Evolutionary conservation across 2,113 vertebrate genomes (phyloP).

Genomic region (Rhagologus leucostigma): DNA sequence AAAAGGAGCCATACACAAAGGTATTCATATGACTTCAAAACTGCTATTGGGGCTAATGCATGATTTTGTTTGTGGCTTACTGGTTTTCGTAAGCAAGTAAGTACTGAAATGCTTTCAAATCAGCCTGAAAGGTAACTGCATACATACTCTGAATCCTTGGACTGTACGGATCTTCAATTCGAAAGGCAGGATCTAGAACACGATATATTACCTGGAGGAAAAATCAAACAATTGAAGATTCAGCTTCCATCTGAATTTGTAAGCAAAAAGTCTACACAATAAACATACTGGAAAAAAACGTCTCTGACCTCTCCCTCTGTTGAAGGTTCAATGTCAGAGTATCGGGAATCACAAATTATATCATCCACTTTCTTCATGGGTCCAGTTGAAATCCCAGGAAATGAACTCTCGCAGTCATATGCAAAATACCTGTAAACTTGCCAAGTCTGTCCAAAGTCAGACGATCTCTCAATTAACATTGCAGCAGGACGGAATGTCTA

Average conservation of each 20-base stretch:
- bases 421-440: constrained; percentile 94
- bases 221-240: neutral
- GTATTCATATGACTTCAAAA: neutral
- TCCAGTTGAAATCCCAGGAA: constrained; percentile 81
- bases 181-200: constrained; percentile 93
- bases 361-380: constrained; percentile 96
- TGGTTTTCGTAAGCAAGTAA: neutral
- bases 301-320: constrained; percentile 90
- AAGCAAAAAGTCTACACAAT: neutral
- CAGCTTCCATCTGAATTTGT: neutral
- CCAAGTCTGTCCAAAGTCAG: constrained; percentile 92
- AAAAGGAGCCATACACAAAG: neutral
- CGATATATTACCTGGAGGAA: constrained; percentile 88
- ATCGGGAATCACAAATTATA: constrained; percentile 93
- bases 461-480: constrained; percentile 94
- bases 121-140: neutral
- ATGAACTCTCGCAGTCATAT: constrained; percentile 91
- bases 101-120: neutral
- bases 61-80: neutral
- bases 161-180: constrained; percentile 94
- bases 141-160: constrained; percentile 91
- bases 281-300: neutral
- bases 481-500: constrained; percentile 95
- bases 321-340: constrained; percentile 97
- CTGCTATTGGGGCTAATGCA: rapidly evolving